Evolutionary conservation across 2,113 vertebrate species (phyloP), one percentile per base, ranked within the genome.

Genomic region (Spizaetus ornatus): DNA sequence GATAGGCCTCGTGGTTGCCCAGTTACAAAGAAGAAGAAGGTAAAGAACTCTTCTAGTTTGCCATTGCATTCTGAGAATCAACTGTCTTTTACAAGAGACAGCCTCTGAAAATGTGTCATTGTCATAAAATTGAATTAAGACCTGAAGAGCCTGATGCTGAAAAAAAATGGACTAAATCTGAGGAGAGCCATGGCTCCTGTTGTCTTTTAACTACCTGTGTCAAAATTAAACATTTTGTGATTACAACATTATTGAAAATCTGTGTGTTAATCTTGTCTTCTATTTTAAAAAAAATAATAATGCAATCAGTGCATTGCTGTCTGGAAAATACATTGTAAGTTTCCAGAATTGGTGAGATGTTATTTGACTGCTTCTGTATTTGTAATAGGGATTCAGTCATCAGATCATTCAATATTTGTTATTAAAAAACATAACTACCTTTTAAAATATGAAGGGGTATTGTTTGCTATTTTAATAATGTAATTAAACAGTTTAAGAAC

Each of bases 1-100:
- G 98, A 98, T 79, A 97, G 98, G 74, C 98, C 98, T 43, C 96
- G 97, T 38, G 98, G 98, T 16, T 98, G 97, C 73, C 95, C 97
- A 3, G 19, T 97, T 20, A 97, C 97, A 23, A 98, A 97, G 95
- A 98, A 98, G 76, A 98, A 98, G 97, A 98, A 98, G 98, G 98
- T 98, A 94, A 98, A 97, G 34, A 29, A 70, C 42, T 61, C 20
- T 3, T 11, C 34, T 58, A 23, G 11, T 56, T 70, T 81, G 81
- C 36, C 15, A 8, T 21, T 92, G 67, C 48, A 8, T 77, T 66
- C 67, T 77, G 29, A 22, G 7, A 32, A 32, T 47, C 40, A 16
- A 12, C 55, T 70, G 16, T 19, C 25, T 59, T 11, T 13, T 34
- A 21, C n/a, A 23, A n/a, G 56, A 78, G 36, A 25, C 47, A 59